Evolutionary conservation across 2,888 invertebrate genomes (phyloP), one percentile per base, ranked within the genome.

Genomic region (Coleophora flavipennella): DNA sequence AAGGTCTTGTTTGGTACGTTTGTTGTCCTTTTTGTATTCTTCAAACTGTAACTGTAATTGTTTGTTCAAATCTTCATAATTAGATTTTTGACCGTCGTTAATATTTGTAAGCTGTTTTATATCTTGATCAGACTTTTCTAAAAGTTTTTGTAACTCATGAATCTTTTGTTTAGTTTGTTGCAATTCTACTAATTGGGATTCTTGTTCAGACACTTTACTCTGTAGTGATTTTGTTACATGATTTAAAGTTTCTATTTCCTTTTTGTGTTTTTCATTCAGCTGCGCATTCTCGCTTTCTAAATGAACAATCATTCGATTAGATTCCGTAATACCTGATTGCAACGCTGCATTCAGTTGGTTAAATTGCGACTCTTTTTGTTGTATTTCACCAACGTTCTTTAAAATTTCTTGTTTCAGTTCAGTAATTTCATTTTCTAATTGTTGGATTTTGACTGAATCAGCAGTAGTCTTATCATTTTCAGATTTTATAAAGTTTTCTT

Each of bases 1-100:
- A 1, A 91, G 60, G 33, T 87, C 87, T 38, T 80, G 77, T 49
- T 83, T 83, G 28, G 85, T 74, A 39, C 71, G 72, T 58, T 88
- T 87, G 43, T 67, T 74, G 44, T 84, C 78, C 43, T 69, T 78
- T 50, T 78, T 85, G 36, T 70, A 70, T 53, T 83, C 78, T 39
- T 84, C 83, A 49, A 69, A 78, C 41, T 80, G 75, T 8, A 53
- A 40, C 52, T 81, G 78, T 41, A 85, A 44, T 49, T 85, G 79
- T 45, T 71, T 76, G 49, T 80, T 80, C 31, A 85, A 62, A 49
- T 81, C 84, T 57, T 85, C 84, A 42, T 83, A 81, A 52, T 86
- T 85, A 33, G 66, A 46, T 57, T 81, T 85, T 46, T 85, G 85
- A 3, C 76, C 85, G 48, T 81, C 80, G 46, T 85, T 86, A 37